Conservation (phyloP, 1,140 invertebrate species). For the Cyclargus thomasi region DNA sequence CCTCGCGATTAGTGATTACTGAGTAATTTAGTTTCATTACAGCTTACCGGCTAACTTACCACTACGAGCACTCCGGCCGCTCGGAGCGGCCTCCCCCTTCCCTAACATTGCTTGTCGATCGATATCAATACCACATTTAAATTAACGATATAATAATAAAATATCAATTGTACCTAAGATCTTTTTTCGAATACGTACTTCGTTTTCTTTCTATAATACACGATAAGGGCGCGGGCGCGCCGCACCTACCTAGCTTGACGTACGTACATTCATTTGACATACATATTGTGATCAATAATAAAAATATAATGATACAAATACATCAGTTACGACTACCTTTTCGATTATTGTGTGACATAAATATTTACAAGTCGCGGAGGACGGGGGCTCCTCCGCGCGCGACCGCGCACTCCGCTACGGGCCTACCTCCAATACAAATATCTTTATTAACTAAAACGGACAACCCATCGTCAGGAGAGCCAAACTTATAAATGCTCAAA, state of each 20-base stretch:
- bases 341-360: constrained; percentile 74
- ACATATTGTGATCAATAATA: constrained; percentile 73
- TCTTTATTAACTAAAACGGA: constrained; percentile 69
- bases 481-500: constrained; percentile 57
- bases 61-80: constrained; percentile 62
- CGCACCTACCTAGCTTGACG: constrained; percentile 40
- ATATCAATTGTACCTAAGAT: constrained; percentile 75
- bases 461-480: constrained; percentile 55
- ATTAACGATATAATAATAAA: constrained; percentile 70
- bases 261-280: constrained; percentile 63
- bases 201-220: constrained; percentile 62
- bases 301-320: constrained; percentile 75
- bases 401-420: constrained; percentile 23
- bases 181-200: constrained; percentile 69
- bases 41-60: constrained; percentile 70
- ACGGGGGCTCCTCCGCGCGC: constrained; percentile 38
- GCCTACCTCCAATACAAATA: constrained; percentile 40
- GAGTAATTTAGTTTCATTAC: constrained; percentile 72
- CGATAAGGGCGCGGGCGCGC: constrained; percentile 41
- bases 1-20: constrained; percentile 67
- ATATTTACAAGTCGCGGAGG: constrained; percentile 71
- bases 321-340: constrained; percentile 67
- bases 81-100: constrained; percentile 45
- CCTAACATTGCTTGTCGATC: constrained; percentile 69
- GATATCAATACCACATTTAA: constrained; percentile 73